Evolutionary conservation across 2,797 vertebrate species (phyloP).

Genomic region (Graptemys geographica): DNA sequence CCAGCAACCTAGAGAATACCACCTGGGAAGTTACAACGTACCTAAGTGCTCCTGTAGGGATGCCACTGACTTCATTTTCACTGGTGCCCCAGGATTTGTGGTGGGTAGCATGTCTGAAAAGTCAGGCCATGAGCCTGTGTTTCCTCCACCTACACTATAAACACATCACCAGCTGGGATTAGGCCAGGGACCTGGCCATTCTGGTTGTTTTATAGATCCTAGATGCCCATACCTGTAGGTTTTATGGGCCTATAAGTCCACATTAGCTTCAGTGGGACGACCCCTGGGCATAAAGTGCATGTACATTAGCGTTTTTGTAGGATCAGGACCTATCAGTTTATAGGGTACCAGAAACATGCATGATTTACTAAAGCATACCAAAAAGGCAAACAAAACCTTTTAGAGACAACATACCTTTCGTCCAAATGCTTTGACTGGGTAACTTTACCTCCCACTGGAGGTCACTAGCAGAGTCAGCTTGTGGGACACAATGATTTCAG

Average conservation of each 20-base stretch:
- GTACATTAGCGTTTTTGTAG: neutral
- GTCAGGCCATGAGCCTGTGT: too few relatives aligned
- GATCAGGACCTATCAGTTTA: neutral
- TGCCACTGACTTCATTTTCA: too few relatives aligned
- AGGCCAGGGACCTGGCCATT: too few relatives aligned
- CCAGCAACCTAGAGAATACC: too few relatives aligned
- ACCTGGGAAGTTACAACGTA: too few relatives aligned
- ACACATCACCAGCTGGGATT: neutral
- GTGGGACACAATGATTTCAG: neutral
- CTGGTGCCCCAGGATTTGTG: too few relatives aligned
- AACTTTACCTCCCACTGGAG: neutral
- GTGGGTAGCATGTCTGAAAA: too few relatives aligned
- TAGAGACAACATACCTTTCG: neutral
- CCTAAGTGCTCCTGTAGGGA: too few relatives aligned
- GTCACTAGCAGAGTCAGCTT: neutral
- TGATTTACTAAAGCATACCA: neutral
- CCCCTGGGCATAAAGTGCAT: neutral
- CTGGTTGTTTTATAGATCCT: neutral
- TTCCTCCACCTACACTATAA: too few relatives aligned
- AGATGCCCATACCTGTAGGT: neutral
- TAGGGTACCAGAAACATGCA: neutral
- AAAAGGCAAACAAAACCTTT: neutral
- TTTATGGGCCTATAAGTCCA: neutral
- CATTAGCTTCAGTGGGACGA: neutral
- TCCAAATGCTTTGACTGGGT: neutral